Evolutionary conservation across 2,888 invertebrate species (phyloP), one percentile per base, ranked within the genome.

Genomic region (Melieria picta): DNA sequence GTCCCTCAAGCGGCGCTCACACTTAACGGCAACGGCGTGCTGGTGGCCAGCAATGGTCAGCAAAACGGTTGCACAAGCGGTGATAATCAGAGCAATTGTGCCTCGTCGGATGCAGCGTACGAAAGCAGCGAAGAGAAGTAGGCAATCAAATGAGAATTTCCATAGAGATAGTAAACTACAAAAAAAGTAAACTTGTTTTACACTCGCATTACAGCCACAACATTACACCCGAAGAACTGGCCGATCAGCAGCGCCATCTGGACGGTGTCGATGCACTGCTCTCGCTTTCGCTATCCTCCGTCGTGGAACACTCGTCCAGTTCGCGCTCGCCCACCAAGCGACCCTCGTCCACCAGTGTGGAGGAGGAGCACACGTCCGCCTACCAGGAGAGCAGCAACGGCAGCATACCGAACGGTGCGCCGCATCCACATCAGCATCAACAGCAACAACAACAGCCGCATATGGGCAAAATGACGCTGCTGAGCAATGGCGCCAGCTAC

Each of bases 221-320:
- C 75, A 81, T 86, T 48, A 83, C 84, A 58, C 84, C 85, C 67
- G 85, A 87, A 77, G 91, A 91, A 79, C 87, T 91, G 63, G 92
- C 91, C 78, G 92, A 92, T 84, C 91, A 90, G 79, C 89, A 92
- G 76, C 91, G 91, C 79, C 92, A 93, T 76, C 92, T 91, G 57
- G 93, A 93, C 84, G 94, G 94, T 72, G 94, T 94, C 0, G 93
- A 94, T 80, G 94, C 93, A 0, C 86, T 94, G 75, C 87, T 94
- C 60, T 93, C 94, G 83, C 88, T 94, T 71, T 94, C 94, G 0
- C 88, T 94, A 73, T 93, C 93, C 1, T 93, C 93, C 6, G 90
- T 81, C 65, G 78, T 81, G 58, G 84, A 83, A 64, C 30, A 2
- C 3, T 73, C 74, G 60, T 75, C 76, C 69, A 74, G 74, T 70